These are phyloP conservation scores for Cephalophus harveyi DNA, from an alignment of 2,113 vertebrate species.

Conservation along the genomic window DNA sequence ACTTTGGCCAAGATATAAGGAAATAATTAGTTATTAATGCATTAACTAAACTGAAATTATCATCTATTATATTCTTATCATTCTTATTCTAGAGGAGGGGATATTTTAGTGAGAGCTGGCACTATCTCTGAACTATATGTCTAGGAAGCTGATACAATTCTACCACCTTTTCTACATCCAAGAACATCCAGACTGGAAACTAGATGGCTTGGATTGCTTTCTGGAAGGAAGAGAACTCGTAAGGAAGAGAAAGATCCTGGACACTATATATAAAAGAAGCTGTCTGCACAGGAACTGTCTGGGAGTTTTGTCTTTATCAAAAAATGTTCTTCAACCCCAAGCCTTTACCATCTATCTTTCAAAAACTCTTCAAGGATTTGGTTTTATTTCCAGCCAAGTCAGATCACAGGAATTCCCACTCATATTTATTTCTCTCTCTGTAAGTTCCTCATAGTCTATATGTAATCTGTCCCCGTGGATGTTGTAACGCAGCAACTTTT, in stretches of 20 bases:
- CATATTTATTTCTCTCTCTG: background rate
- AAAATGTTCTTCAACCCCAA: background rate
- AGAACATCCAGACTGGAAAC: background rate
- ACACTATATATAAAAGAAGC: background rate
- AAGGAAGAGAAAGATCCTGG: background rate
- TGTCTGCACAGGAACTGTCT: background rate
- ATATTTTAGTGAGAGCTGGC: background rate
- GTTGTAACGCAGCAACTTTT: background rate
- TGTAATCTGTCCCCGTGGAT: background rate
- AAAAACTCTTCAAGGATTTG: background rate
- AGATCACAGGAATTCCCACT: background rate
- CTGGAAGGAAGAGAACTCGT: background rate
- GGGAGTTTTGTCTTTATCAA: background rate
- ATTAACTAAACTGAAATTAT: background rate
- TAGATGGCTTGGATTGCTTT: background rate
- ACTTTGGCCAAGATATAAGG: background rate
- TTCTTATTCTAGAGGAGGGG: background rate
- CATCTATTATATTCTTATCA: background rate
- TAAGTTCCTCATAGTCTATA: background rate
- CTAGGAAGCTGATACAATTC: background rate
- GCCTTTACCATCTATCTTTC: background rate
- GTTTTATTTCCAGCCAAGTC: background rate
- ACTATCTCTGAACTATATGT: background rate
- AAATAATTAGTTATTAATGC: background rate
- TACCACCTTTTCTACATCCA: background rate